Percentiles rank a stretch among this genome's conserved stretches.
Conservation (phyloP, 2,113 vertebrate species). For the Nycticebus coucang region DNA sequence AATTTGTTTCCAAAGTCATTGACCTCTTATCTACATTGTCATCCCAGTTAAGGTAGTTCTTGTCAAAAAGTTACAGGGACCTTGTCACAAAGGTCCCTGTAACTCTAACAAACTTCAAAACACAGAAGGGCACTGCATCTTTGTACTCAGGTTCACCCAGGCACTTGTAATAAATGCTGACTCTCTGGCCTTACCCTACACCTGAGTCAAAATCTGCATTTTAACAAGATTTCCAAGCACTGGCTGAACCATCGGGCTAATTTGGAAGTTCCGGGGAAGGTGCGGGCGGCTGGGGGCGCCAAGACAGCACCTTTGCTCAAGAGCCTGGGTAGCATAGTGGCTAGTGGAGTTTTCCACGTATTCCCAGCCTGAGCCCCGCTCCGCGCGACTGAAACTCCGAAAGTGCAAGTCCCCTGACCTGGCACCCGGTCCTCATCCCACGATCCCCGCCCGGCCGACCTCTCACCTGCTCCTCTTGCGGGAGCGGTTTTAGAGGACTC, state of each 20-base stretch:
- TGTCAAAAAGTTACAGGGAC: background rate
- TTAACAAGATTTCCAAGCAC: background rate
- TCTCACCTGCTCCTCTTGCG: slow-evolving; percentile 87
- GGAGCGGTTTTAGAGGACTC: slow-evolving; percentile 91
- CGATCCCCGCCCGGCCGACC: too few relatives aligned
- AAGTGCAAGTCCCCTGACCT: background rate
- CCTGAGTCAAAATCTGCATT: background rate
- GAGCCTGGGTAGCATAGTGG: background rate
- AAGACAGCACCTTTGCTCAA: background rate
- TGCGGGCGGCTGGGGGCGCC: background rate
- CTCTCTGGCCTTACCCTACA: background rate
- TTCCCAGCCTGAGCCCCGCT: background rate
- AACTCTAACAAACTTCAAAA: background rate
- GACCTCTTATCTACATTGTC: background rate
- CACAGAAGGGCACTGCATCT: background rate
- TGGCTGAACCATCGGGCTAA: background rate
- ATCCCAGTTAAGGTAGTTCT: background rate
- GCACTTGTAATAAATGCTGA: background rate
- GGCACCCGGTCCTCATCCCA: background rate
- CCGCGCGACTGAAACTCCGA: background rate
- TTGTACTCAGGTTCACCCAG: background rate
- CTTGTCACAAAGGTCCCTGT: background rate
- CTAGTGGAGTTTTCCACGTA: background rate
- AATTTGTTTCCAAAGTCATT: background rate
- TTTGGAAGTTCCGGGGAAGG: background rate